Base-by-base conservation (phyloP, 2,113 vertebrate genomes). In the Stictonetta naevosa region DNA sequence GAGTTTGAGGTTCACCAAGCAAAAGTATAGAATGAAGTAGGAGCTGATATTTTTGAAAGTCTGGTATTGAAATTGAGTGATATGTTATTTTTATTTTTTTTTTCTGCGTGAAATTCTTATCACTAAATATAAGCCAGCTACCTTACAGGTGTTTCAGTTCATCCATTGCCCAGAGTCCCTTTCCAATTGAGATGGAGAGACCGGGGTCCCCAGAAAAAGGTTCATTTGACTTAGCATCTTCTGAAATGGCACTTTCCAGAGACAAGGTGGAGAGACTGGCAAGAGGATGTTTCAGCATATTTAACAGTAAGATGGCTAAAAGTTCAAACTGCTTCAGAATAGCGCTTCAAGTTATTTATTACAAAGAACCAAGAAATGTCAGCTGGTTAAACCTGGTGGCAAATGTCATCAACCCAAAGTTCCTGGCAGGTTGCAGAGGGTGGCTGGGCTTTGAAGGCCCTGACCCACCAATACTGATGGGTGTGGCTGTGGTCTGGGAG, bases 401-500 rank as follows among this genome's bases (percentile, higher is more conserved):
- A 86, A n/a, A 78, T 63, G 60, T 53, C 55, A 56, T 62, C 20
- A 50, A 74, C 23, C 11, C 60, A 8, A 58, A 25, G 23, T 3
- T 53, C 6, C 25, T n/a, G 20, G n/a, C 4, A 71, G n/a, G 46
- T 42, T 74, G 60, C 73, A 83, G 68, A 48, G 60, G 15, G 26
- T 20, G 67, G 8, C 34, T 4, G 4, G 50, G 40, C 31, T n/a
- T 26, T 15, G 33, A 33, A 86, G 59, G 66, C 21, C 46, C 16
- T 0, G 2, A 50, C 3, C 9, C 1, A 1, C 34, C 28, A n/a
- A 19, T 8, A 13, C 11, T 42, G 19, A 33, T 9, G 53, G 36
- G 23, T 7, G 71, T 1, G 3, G 20, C 17, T 86, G 58, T 52
- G 22, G 3, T 60, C 68, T 88, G 55, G 59, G 22, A 80, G 28